Percentiles rank a stretch among this genome's conserved stretches.
Evolutionary conservation across 2,888 invertebrate genomes (phyloP).

Genomic region (Leptarthrus brevirostris): DNA sequence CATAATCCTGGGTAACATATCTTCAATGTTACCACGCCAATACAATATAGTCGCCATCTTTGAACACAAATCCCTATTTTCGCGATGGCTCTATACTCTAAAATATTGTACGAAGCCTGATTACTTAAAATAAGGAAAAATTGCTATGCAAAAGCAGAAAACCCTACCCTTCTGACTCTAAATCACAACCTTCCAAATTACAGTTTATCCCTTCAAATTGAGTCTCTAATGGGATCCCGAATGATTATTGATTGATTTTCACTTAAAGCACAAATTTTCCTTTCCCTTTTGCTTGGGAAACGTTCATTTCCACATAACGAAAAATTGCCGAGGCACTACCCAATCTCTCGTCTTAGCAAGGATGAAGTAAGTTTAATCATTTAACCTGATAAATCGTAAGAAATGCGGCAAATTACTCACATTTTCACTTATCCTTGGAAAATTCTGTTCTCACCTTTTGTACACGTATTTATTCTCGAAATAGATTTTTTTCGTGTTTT

Average conservation of each 20-base stretch:
- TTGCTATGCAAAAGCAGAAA: too few species aligned
- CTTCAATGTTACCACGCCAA: too few species aligned
- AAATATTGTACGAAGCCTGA: too few species aligned
- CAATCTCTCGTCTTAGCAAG: neutral
- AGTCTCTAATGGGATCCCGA: neutral
- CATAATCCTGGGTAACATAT: too few species aligned
- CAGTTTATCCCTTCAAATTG: constrained; percentile 10
- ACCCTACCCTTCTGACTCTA: neutral
- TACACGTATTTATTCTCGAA: neutral
- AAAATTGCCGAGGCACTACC: neutral
- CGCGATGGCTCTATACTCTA: too few species aligned
- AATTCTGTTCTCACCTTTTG: neutral
- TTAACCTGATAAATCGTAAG: constrained; percentile 27
- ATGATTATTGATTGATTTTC: neutral
- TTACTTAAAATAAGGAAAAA: too few species aligned
- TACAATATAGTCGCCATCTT: too few species aligned
- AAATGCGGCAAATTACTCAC: constrained; percentile 21
- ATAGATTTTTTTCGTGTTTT: neutral
- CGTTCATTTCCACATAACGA: constrained; percentile 25
- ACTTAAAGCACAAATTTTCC: neutral
- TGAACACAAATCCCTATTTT: too few species aligned
- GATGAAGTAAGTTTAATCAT: constrained; percentile 29
- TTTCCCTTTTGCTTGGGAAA: neutral
- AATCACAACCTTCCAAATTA: neutral
- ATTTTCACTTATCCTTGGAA: neutral